A percentile compares a stretch with the other conserved stretches of the same genome.
phyloP scores from a whole-genome alignment of 2,888 invertebrate genomes.

The Odontocerum albicorne region DNA sequence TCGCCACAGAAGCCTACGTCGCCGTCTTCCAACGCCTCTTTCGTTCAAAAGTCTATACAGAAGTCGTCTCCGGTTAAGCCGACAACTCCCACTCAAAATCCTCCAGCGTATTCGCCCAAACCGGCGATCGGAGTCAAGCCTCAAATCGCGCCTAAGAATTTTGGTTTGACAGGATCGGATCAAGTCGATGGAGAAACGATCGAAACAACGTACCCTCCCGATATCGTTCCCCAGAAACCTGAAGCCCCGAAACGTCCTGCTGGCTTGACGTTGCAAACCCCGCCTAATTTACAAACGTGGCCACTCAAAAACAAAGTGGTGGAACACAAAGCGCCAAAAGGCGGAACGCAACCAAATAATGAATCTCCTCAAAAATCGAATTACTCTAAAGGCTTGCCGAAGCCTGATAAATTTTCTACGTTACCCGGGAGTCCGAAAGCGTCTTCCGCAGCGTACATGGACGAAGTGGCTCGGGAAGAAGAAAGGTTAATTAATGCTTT shows the following conservation, averaged over 20 bases:
- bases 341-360: slow-evolving; percentile 13
- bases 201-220: slow-evolving; percentile 65
- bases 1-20: slow-evolving; percentile 47
- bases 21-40: slow-evolving; percentile 51
- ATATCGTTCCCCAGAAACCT: slow-evolving; percentile 56
- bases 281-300: slow-evolving; percentile 55
- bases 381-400: slow-evolving; percentile 25
- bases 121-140: slow-evolving; percentile 46
- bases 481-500: slow-evolving; percentile 77
- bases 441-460: slow-evolving; percentile 52
- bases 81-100: slow-evolving; percentile 38
- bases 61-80: slow-evolving; percentile 29
- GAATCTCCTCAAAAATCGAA: slow-evolving; percentile 35
- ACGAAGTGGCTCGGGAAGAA: slow-evolving; percentile 80
- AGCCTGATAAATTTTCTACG: slow-evolving; percentile 34
- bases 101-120: slow-evolving; percentile 41
- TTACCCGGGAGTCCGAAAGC: slow-evolving; percentile 37
- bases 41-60: slow-evolving; percentile 46
- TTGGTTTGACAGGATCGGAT: slow-evolving; percentile 40
- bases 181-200: slow-evolving; percentile 57
- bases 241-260: slow-evolving; percentile 51
- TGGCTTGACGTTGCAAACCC: slow-evolving; percentile 44
- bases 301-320: slow-evolving; percentile 61
- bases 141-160: slow-evolving; percentile 51
- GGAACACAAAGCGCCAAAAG: slow-evolving; percentile 41